Base-by-base conservation (phyloP, 1,140 invertebrate genomes). In the Caenorhabditis briggsae region DNA sequence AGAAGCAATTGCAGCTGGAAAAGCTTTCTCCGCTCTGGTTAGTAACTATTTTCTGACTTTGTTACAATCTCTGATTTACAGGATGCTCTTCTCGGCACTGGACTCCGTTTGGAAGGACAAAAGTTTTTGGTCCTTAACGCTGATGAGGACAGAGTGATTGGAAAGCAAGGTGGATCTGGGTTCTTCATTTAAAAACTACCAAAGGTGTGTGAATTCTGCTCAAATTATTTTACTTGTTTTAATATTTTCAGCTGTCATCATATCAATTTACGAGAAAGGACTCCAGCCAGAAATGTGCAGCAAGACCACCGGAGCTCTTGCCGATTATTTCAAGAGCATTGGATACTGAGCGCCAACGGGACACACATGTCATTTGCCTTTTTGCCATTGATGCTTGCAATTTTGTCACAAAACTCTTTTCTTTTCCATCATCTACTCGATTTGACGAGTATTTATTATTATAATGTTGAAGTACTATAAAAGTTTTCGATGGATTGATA, bases 131-230 rank as follows among this genome's bases (percentile, higher is more conserved):
- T 86, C 7, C 70, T 89, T 6, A 88, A 91, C 50, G 91, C 91
- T n/a, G 91, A 92, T 61, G 82, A 87, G 41, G 91, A 92, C 50
- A 85, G 91, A 82, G 87, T 92, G 12, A 92, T 92, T 55, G 90
- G 90, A 58, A 88, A 89, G 82, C 90, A 88, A 85, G 89, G 70
- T 16, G 70, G 70, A 43, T 53, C 78, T 23, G 89, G 88, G 82
- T 92, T 92, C 82, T 92, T 92, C 88, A 86, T 91, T 53, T 92
- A 92, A 92, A 92, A 89, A 92, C 91, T 23, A 87, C 43, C 12
- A 86, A 91, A 89, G 89, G 91, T 91, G 12, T 64, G 53, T 85
- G 20, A 20, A 46, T 20, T 9, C 8, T 33, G 82, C 16, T 33
- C 12, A 9, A 56, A n/a, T 12, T 3, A 2, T 55, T 41, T 7